Percentiles rank a stretch among this genome's conserved stretches.
Evolutionary conservation across 2,797 vertebrate genomes (phyloP).

Genomic region (Steatocranus sp.): DNA sequence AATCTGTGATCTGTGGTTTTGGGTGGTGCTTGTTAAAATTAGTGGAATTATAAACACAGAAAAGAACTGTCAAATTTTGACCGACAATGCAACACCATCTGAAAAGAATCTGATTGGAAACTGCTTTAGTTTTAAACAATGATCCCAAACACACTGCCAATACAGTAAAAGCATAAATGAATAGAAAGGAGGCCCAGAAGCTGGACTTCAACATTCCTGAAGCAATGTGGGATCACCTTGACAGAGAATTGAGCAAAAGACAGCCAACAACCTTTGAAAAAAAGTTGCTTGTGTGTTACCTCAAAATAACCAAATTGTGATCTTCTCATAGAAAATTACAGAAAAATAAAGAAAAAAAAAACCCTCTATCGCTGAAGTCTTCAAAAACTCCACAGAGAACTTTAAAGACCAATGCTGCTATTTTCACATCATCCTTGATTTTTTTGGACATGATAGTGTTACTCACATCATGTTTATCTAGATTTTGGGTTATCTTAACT

Average conservation of each 20-base stretch:
- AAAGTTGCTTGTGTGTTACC: background rate
- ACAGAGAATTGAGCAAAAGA: background rate
- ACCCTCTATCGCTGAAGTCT: accelerated
- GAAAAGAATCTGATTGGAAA: background rate
- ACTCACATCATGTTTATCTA: background rate
- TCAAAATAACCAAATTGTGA: background rate
- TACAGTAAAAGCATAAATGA: background rate
- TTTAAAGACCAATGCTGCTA: background rate
- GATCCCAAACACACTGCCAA: background rate
- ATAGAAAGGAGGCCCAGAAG: background rate
- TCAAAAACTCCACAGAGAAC: background rate
- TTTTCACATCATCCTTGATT: background rate
- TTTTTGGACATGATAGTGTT: background rate
- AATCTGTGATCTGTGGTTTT: background rate
- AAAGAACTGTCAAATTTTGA: background rate
- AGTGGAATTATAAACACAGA: background rate
- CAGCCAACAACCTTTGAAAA: background rate
- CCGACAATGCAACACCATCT: background rate
- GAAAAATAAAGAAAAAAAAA: background rate
- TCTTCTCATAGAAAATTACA: background rate
- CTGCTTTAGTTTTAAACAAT: background rate
- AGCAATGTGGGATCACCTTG: background rate
- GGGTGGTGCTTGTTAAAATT: background rate
- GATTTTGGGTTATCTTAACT: background rate
- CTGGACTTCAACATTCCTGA: background rate